Base-by-base conservation (phyloP, 2,888 invertebrate species). In the Nemotelus pantherinus region DNA sequence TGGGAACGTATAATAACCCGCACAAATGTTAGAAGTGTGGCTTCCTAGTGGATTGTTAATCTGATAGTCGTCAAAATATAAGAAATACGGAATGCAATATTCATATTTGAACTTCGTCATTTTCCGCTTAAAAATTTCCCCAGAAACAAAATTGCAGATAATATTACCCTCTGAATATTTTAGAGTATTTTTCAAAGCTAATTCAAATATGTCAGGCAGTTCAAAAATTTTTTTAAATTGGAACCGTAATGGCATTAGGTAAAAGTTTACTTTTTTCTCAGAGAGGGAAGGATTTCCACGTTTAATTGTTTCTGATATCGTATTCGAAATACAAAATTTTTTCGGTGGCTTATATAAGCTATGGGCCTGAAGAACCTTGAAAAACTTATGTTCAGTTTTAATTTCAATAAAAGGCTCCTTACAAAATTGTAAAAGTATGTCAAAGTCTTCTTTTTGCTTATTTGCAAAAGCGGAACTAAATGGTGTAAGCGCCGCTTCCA, bases 11-110 rank as follows among this genome's bases (percentile, higher is more conserved):
- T 71, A 80, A 60, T 80, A 78, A 50, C 77, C 58, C 55, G 77
- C 80, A 10, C 80, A 79, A 7, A 80, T 64, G 1, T 76, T 47
- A 67, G 47, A 48, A 5, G 50, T 50, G 39, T 68, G 68, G 39
- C 68, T 68, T 48, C 68, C 68, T 3, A 68, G 25, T 25, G 68
- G 41, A 48, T 80, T 80, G 55, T 80, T 80, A n/a, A 80, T 78
- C 41, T 79, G 78, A 71, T 72, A 80, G 44, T 80, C 80, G 57
- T 79, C 78, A 50, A 74, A 72, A 74, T 79, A 79, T 41, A 79
- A 70, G 25, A 58, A 60, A 44, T 74, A 77, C 3, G 79, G 78
- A n/a, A 78, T 75, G 55, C 76, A 43, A 2, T 58, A 48, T 2
- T 72, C 7, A 1, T n/a, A n/a, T 10, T 25, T 45, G 60, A 64